Base-by-base conservation (phyloP, 23 tunicate genomes). In the Ascidia mentula region DNA sequence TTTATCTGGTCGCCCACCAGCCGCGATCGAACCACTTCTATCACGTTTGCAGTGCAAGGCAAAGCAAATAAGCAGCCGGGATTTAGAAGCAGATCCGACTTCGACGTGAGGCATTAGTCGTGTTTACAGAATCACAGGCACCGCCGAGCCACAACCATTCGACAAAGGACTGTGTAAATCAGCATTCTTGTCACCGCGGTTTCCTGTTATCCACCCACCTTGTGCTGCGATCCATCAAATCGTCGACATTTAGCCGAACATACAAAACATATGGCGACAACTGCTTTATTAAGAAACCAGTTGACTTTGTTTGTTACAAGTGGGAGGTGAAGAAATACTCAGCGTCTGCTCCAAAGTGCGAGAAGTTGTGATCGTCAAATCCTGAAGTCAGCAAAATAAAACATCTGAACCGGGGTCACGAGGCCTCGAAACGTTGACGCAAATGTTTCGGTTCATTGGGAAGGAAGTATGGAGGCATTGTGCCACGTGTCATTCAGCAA, bases 11-110 rank as follows among this genome's bases (percentile, higher is more conserved):
- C 6, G 78, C 78, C 78, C 78, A 74, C 78, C 78, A 13, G 45
- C 45, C 40, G 24, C 46, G 46, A 3, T 37, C 46, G 45, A 46
- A 46, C 12, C 24, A 74, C 40, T 32, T 74, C 40, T 74, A 74
- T 74, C 78, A 46, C 45, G 38, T 36, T 26, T 6, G 30, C 26
- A 36, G 46, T 20, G 78, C 39, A 12, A 24, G 40, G 78, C 40
- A 74, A 74, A 74, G 38, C 78, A 74, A 74, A 74, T 74, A 74
- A 30, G 78, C 65, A 53, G 65, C 65, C 65, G 28, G 65, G 65
- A 53, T 53, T 53, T 53, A 53, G 65, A 53, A 53, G 28, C 65
- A 53, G 65, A 53, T 53, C 65, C 65, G 65, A 53, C 65, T 53
- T 53, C 65, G 65, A 53, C 65, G 65, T 9, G 24, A 53, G 65